Base-by-base conservation (phyloP, 2,888 invertebrate genomes). In the Andrena bucephala region DNA sequence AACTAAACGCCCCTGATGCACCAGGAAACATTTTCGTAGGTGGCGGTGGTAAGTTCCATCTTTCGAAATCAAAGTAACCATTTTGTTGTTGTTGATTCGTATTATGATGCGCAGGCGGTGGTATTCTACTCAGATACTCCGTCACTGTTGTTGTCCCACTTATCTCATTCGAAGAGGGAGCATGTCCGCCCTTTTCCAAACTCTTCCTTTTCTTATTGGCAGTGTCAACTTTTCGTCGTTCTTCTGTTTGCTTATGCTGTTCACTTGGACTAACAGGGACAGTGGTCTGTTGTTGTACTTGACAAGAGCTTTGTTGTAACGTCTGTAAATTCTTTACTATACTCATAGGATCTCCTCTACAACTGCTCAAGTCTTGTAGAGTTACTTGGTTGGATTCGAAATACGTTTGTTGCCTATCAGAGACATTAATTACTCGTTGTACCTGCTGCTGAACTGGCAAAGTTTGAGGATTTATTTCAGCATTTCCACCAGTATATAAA, bases 41-140 rank as follows among this genome's bases (percentile, higher is more conserved):
- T 24, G 96, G 96, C 8, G 96, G 95, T 54, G 97, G 96, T 73
- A 97, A 94, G 93, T 97, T 97, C 97, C 97, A 97, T 88, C 97
- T 95, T 90, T 97, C 97, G 90, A 97, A 97, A 93, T 97, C 97
- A 90, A 97, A 97, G 92, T 97, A 97, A 71, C 96, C 96, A 84
- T 96, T 96, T 92, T 96, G 96, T 91, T 96, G 96, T 89, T 95
- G 95, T 62, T 91, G 94, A 89, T 92, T 94, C 4, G 95, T 95
- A 70, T 96, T 96, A 90, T 96, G 96, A 91, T 97, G 97, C 4
- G 97, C 97, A 24, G 97, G 97, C 7, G 97, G 97, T 81, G 96
- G 96, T 87, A 96, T 96, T 91, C 97, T 95, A 89, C 95, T 96
- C 68, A 93, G 88, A 74, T 94, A 94, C 74, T 95, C 94, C 54